Evolutionary conservation across 2,888 invertebrate genomes (phyloP).

Genomic region (Eupithecia exiguata): DNA sequence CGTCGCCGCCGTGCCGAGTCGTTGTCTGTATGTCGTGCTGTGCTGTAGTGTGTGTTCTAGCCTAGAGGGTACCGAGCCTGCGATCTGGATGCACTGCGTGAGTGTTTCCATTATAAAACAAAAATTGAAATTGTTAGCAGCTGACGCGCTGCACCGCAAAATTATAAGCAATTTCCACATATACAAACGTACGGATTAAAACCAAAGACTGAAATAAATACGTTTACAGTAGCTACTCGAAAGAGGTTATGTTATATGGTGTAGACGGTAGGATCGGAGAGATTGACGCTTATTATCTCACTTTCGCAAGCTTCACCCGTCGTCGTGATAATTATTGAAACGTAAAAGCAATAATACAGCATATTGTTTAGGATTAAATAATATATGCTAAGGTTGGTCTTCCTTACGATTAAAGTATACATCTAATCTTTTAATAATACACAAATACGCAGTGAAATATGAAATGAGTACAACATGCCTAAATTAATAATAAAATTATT

Average conservation of each 20-base stretch:
- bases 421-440: slow-evolving; percentile 23
- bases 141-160: background rate
- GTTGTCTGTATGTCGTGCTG: too few species aligned
- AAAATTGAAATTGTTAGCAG: background rate
- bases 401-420: slow-evolving; percentile 23
- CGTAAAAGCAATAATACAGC: slow-evolving; percentile 30
- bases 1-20: too few species aligned
- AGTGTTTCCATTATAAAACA: background rate
- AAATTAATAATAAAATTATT: background rate
- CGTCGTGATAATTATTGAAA: slow-evolving; percentile 7
- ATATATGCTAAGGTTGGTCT: slow-evolving; percentile 34
- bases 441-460: background rate
- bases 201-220: slow-evolving; percentile 75
- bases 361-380: slow-evolving; percentile 12
- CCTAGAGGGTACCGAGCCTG: too few species aligned
- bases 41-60: too few species aligned
- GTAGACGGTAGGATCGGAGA: slow-evolving; percentile 11
- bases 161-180: background rate
- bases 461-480: slow-evolving; percentile 22
- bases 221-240: slow-evolving; percentile 17
- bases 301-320: background rate
- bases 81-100: background rate
- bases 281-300: background rate
- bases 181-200: slow-evolving; percentile 65
- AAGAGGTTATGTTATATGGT: too few species aligned